These are phyloP conservation scores for Lycaena phlaeas DNA, from an alignment of 2,888 invertebrate species.

Conservation along the genomic window DNA sequence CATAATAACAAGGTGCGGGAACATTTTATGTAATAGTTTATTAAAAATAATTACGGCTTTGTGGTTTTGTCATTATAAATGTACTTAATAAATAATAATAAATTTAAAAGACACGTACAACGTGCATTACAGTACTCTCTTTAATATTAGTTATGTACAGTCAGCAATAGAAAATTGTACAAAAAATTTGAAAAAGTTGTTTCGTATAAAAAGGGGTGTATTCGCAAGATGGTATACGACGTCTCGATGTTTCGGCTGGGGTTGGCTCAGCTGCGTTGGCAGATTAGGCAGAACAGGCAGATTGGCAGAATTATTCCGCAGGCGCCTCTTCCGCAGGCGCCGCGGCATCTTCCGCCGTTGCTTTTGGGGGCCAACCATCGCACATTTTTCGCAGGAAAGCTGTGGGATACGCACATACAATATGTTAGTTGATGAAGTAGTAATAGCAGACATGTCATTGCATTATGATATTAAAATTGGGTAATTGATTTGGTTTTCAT, in stretches of 20 bases:
- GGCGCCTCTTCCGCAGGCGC: constrained; percentile 43
- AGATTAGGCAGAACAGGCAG: constrained; percentile 16
- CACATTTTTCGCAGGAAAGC: constrained; percentile 93
- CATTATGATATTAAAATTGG: constrained; percentile 3
- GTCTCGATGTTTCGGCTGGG: constrained; percentile 32
- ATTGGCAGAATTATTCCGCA: constrained; percentile 23
- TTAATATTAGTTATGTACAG: constrained; percentile 71
- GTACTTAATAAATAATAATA: constrained; percentile 66
- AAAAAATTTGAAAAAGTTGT: constrained; percentile 42
- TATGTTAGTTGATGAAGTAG: not conserved
- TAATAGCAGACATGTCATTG: not conserved
- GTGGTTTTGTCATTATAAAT: constrained; percentile 64
- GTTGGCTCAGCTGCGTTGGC: constrained; percentile 17
- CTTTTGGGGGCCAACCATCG: constrained; percentile 68
- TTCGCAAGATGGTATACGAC: constrained; percentile 54
- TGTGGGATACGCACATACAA: constrained; percentile 41
- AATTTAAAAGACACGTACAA: constrained; percentile 68
- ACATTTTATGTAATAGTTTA: constrained; percentile 64
- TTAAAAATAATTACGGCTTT: constrained; percentile 66
- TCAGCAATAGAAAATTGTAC: constrained; percentile 59
- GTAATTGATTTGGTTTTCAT: not conserved
- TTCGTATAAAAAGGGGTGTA: constrained; percentile 59
- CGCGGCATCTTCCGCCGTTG: constrained; percentile 32
- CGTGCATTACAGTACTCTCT: constrained; percentile 69
- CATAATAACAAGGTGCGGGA: constrained; percentile 41